Base-by-base conservation (phyloP, 2,888 invertebrate genomes). In the Malthinus flaveolus region DNA sequence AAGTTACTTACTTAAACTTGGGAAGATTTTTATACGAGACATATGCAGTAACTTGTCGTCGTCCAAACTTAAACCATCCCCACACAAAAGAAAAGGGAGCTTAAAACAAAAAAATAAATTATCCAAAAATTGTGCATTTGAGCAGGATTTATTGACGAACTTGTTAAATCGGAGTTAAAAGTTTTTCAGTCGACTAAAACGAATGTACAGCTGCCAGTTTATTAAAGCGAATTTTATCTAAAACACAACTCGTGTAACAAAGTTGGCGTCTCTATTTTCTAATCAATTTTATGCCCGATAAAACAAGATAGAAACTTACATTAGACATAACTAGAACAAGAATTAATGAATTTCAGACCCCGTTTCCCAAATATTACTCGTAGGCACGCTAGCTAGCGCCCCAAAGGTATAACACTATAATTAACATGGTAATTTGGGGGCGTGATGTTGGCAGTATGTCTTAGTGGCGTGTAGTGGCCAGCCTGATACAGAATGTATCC, bases 391-490 rank as follows among this genome's bases (percentile, higher is more conserved):
- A 69, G 65, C 69, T 71, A 68, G 72, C 73, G 71, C 72, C 70
- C 72, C 69, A 67, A 70, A 69, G 68, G 70, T 68, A 67, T 68
- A 69, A 67, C 69, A 68, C 75, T 75, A 75, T 78, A 78, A 79
- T 79, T 78, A 79, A 76, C 78, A 78, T 78, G 77, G 77, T 79
- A 78, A 79, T 79, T 78, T 77, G 75, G 77, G 77, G 77, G 78
- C 77, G 78, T 77, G 72, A 73, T 75, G 73, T 77, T 75, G 77
- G 77, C 76, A 74, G 75, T 76, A 75, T 70, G 74, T 75, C 75
- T 76, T 74, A 68, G 70, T 76, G 78, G 78, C 79, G 74, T 78
- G 77, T 78, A 78, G 76, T 79, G 79, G 76, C 77, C 73, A 77
- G 74, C 75, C 71, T 68, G 70, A 64, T 66, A 68, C 63, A 61